phyloP scores from a whole-genome alignment of 2,888 invertebrate genomes.

The Neoaliturus tenellus region DNA sequence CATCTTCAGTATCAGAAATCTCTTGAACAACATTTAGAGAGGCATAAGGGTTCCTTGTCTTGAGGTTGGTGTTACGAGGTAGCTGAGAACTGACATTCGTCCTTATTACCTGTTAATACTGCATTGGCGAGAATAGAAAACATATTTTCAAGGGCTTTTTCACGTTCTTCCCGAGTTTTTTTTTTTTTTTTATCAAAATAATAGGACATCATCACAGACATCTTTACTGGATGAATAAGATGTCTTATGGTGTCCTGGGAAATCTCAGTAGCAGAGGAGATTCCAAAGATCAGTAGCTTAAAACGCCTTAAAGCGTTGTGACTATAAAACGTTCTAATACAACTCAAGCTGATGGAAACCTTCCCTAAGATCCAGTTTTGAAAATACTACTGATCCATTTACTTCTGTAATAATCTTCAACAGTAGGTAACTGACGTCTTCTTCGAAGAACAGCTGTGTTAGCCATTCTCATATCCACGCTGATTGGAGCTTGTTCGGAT shows the following conservation, averaged over 20 bases:
- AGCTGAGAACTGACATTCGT: neutral
- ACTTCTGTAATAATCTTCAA: neutral
- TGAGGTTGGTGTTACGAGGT: no score
- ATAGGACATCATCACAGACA: neutral
- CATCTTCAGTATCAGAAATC: neutral
- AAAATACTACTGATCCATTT: neutral
- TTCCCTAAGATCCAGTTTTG: neutral
- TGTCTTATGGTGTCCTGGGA: neutral
- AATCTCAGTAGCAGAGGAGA: neutral
- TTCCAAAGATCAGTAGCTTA: neutral
- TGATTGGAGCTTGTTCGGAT: neutral
- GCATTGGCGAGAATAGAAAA: neutral
- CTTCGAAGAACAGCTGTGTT: neutral
- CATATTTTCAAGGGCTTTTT: neutral
- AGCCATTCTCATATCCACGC: neutral
- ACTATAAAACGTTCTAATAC: neutral
- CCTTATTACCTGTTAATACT: neutral
- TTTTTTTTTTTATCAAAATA: no score
- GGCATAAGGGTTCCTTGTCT: neutral
- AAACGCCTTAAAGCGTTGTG: neutral
- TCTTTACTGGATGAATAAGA: neutral
- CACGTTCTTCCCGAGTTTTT: neutral
- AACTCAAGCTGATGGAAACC: neutral
- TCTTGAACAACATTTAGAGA: neutral
- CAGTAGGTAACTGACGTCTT: neutral